Evolutionary conservation across 1,140 invertebrate species (phyloP).

Genomic region (Cataglyphis hispanica): DNA sequence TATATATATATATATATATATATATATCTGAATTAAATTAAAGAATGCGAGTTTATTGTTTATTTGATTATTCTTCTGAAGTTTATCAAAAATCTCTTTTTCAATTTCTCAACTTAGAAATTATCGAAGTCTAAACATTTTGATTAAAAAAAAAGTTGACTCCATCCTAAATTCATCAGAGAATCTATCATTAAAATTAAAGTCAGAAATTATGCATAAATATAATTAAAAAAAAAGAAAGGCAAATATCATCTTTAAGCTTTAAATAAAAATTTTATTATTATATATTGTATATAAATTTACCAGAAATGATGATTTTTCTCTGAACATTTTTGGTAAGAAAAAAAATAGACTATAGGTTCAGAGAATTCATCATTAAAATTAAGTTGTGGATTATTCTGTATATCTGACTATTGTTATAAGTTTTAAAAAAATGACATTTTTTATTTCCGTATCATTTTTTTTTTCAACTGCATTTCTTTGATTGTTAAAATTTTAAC

Average conservation of each 20-base stretch:
- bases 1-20: no score
- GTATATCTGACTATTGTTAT: constrained; percentile 9
- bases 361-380: constrained; percentile 12
- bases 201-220: background rate
- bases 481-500: background rate
- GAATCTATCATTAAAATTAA: background rate
- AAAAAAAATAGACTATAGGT: background rate
- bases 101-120: background rate
- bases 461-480: background rate
- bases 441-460: background rate
- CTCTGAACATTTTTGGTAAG: background rate
- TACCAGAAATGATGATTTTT: background rate
- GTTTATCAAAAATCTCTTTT: background rate
- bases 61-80: background rate
- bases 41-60: background rate
- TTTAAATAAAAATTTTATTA: no score
- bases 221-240: background rate
- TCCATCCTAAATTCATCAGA: background rate
- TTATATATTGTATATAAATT: no score
- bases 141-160: background rate
- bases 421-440: background rate
- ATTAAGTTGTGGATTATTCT: background rate
- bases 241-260: background rate
- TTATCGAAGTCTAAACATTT: background rate
- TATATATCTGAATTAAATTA: background rate